phyloP scores from a whole-genome alignment of 2,113 vertebrate genomes.

The Pao palembangensis region DNA sequence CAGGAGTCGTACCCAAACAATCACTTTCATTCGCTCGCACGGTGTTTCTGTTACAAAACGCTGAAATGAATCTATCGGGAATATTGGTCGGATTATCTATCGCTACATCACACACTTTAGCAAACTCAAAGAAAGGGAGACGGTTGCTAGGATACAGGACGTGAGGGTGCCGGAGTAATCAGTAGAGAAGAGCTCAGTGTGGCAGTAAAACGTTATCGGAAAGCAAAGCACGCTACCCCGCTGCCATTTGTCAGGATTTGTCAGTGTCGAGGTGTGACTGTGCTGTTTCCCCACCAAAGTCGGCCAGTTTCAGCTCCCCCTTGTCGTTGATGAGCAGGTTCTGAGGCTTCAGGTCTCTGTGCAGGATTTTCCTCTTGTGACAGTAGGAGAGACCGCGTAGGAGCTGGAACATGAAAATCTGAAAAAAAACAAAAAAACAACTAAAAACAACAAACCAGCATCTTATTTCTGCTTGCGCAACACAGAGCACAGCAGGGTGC shows the following conservation, averaged over 20 bases:
- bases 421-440: not conserved
- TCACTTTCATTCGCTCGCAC: not conserved
- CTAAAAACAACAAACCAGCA: no score
- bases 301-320: slow-evolving; percentile 92
- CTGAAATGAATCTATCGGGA: not conserved
- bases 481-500: no score
- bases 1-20: no score
- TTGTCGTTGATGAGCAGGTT: slow-evolving; percentile 95
- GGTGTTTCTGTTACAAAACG: slow-evolving; percentile 5
- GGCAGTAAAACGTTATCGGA: slow-evolving; percentile 36
- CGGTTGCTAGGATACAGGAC: slow-evolving; percentile 66
- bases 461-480: not conserved
- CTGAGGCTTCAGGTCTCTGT: slow-evolving; percentile 95
- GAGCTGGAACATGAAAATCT: slow-evolving; percentile 99
- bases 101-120: no score
- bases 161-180: slow-evolving; percentile 47
- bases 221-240: not conserved
- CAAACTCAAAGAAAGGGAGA: slow-evolving; percentile 26
- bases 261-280: not conserved
- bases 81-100: slow-evolving; percentile 15
- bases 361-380: slow-evolving; percentile 91
- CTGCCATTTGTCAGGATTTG: not conserved
- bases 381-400: slow-evolving; percentile 92
- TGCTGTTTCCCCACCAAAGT: slow-evolving; percentile 80
- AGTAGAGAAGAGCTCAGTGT: slow-evolving; percentile 17